Evolutionary conservation across 2,888 invertebrate species (phyloP), one percentile per base, ranked within the genome.

Genomic region (Chrysolina haemoptera): DNA sequence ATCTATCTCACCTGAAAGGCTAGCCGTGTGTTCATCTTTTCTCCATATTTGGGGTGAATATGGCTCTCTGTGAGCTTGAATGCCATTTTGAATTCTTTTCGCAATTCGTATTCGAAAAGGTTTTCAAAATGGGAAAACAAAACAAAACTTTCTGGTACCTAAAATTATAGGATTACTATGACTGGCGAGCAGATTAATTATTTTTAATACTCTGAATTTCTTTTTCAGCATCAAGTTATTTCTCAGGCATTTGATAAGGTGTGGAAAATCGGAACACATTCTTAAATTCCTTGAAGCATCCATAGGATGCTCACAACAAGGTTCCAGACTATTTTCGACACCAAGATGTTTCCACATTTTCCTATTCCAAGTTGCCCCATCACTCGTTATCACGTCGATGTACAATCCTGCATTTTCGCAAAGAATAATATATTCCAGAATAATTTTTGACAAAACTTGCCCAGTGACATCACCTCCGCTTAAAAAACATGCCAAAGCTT

Each of bases 21-120:
- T 27, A 27, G 27, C 1, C 27, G 27, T 27, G 27, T 27, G 5
- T 27, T 27, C 27, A 62, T 62, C n/a, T 62, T 62, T 62, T 35
- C 35, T 35, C 62, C 62, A 35, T n/a, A 62, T 9, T 62, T 35
- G 1, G 62, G 62, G n/a, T 62, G 35, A 35, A 62, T 62, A 9
- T 35, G 62, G 10, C 62, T 62, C 11, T 43, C 12, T 43, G 27
- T 27, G 27, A 27, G 27, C 27, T 27, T 27, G 27, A 27, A 27
- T 3, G 27, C 27, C 27, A 27, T 27, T 27, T 27, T 3, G 27
- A 27, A 27, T 27, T 27, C 5, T 27, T 27, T 27, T 27, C 5
- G 1, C 43, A 9, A 43, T 12, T 43, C 43, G 43, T 43, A 43
- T 43, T 43, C 43, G n/a, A n/a, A n/a, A n/a, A n/a, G n/a, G n/a